Base-by-base conservation (phyloP, 2,888 invertebrate species). In the Hybos culiciformis region DNA sequence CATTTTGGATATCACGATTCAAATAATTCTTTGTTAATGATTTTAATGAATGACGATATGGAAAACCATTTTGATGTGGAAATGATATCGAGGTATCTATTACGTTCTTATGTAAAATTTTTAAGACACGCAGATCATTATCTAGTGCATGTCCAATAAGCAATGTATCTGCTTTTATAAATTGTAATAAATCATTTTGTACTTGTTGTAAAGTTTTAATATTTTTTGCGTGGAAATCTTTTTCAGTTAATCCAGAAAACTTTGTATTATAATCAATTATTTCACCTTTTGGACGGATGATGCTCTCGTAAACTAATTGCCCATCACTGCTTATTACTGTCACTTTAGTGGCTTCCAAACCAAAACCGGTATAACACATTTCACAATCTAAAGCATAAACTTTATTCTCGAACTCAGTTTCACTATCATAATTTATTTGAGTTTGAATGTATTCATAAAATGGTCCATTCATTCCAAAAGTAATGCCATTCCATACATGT, bases 121-220 rank as follows among this genome's bases (percentile, higher is more conserved):
- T 83, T 45, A 98, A 63, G 0, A 85, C 87, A 15, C 86, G 73
- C 43, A 98, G 70, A 68, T 98, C 98, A 61, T 90, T 92, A 56
- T 97, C 94, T 51, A 98, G 70, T 17, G 86, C 88, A 66, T 98
- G 98, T 0, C 98, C 98, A 47, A 98, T 80, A 5, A 98, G 70
- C 44, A 98, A 86, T 5, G 94, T 87, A 46, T 88, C 80, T 7
- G 78, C 77, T 47, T 75, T 75, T 48, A 93, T 75, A 49, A 92
- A 76, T 50, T 78, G 75, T 58, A 88, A 73, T 45, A 98, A 70
- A 54, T 91, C 88, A 45, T 78, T 78, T 61, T 94, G 96, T 38
- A 92, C 88, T 57, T 88, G 80, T 50, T 69, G 63, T 38, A 92
- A 68, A 41, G 75, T 78, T 66, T 82, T 83, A 1, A 70, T 70